phyloP scores from a whole-genome alignment of 2,113 vertebrate species.

The Uropsilus gracilis region DNA sequence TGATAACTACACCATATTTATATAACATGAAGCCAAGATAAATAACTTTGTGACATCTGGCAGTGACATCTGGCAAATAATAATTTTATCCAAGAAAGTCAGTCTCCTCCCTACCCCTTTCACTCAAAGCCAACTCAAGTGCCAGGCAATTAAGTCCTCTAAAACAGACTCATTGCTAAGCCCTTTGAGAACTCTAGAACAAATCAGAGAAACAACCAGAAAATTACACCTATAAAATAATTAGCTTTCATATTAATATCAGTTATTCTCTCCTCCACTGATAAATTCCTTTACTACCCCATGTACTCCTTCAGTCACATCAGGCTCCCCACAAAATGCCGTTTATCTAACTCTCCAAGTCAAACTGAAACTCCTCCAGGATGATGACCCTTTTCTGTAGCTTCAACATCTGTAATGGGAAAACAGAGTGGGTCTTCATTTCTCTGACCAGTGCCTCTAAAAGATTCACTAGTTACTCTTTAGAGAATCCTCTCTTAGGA shows the following conservation, averaged over 20 bases:
- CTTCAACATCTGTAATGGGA: background rate
- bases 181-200: conserved; percentile 9
- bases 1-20: background rate
- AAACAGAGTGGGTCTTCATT: background rate
- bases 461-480: background rate
- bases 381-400: background rate
- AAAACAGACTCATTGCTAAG: conserved; percentile 11
- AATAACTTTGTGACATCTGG: conserved; percentile 17
- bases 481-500: background rate
- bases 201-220: conserved; percentile 36
- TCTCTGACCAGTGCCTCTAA: background rate
- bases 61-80: conserved; percentile 33
- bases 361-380: background rate
- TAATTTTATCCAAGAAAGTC: conserved; percentile 26
- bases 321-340: background rate
- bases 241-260: conserved; percentile 13
- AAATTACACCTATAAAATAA: conserved; percentile 47
- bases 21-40: conserved; percentile 46
- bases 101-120: background rate
- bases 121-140: background rate
- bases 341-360: background rate
- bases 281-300: background rate
- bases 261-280: background rate
- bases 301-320: background rate
- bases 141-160: conserved; percentile 17